Evolutionary conservation across 1,140 invertebrate genomes (phyloP).

Genomic region (Brachionus calyciflorus): DNA sequence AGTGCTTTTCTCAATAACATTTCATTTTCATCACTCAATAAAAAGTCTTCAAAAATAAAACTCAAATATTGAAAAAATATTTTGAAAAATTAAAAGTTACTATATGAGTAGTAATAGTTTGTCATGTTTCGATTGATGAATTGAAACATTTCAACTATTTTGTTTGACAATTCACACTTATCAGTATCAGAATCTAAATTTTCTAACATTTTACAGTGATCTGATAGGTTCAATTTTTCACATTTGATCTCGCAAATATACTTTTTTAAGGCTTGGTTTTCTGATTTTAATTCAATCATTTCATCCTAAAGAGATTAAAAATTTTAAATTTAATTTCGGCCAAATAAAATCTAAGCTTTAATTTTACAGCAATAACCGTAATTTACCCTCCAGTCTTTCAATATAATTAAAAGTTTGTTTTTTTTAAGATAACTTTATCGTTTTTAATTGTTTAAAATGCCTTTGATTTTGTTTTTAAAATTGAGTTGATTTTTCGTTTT

Average conservation of each 20-base stretch:
- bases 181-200: background rate
- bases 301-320: slow-evolving; percentile 71
- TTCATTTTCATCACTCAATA: slow-evolving; percentile 39
- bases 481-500: too few relatives aligned
- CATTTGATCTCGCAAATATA: slow-evolving; percentile 13
- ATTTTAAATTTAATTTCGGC: slow-evolving; percentile 47
- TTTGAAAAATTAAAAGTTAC: background rate
- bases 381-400: too few relatives aligned
- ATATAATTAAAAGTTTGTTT: too few relatives aligned
- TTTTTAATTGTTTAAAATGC: too few relatives aligned
- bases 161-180: background rate
- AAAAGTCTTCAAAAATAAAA: slow-evolving; percentile 29
- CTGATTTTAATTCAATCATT: slow-evolving; percentile 70
- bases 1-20: slow-evolving; percentile 35
- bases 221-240: background rate
- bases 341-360: background rate
- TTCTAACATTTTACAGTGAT: background rate
- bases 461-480: too few relatives aligned
- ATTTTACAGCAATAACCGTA: too few relatives aligned
- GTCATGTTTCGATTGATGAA: background rate
- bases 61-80: background rate
- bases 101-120: slow-evolving; percentile 37
- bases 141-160: slow-evolving; percentile 14
- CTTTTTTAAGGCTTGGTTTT: slow-evolving; percentile 12
- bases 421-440: too few relatives aligned